Conservation (phyloP, 2,888 invertebrate species). For the Didymodactylos carnosus region DNA sequence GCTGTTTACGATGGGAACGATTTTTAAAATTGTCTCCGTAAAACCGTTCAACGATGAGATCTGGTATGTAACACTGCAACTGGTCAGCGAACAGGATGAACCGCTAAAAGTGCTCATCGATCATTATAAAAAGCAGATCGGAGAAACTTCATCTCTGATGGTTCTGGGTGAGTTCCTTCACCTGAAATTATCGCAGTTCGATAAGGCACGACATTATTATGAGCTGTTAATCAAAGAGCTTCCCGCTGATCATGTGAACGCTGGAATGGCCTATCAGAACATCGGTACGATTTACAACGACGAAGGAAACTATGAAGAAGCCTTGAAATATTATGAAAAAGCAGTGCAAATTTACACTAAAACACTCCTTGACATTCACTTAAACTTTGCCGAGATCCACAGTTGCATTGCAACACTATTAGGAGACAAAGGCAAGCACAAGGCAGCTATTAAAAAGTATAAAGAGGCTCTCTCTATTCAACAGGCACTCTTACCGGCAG, state of each 20-base stretch:
- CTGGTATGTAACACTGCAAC: background rate
- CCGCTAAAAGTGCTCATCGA: background rate
- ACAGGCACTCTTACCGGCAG: background rate
- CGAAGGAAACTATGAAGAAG: background rate
- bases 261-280: background rate
- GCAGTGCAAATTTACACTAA: background rate
- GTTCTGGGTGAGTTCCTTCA: background rate
- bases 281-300: background rate
- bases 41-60: background rate
- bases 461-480: background rate
- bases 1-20: background rate
- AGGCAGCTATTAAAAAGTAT: background rate
- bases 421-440: background rate
- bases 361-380: background rate
- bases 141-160: background rate
- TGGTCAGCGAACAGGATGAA: background rate
- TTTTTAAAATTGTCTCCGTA: background rate
- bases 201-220: background rate
- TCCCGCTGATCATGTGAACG: background rate
- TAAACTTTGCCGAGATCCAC: background rate
- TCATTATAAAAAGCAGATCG: background rate
- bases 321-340: background rate
- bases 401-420: background rate
- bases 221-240: background rate
- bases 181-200: background rate